phyloP scores from a whole-genome alignment of 2,113 vertebrate genomes.

The Dendropsophus ebraccatus region DNA sequence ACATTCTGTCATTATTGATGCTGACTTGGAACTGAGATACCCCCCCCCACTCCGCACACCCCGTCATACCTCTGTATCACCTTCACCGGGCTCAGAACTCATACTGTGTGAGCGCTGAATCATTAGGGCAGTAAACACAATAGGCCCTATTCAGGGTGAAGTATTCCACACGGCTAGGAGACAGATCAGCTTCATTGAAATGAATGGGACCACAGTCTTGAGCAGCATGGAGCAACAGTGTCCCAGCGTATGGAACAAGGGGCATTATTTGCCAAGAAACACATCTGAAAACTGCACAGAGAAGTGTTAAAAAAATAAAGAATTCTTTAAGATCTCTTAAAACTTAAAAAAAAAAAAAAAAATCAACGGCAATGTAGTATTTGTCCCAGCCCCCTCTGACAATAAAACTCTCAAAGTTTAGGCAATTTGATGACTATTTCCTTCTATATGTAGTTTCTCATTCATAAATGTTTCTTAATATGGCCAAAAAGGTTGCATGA shows the following conservation, averaged over 20 bases:
- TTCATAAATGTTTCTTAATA: background rate
- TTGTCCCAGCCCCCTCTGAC: background rate
- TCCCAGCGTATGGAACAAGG: slow-evolving; percentile 43
- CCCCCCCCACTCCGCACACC: background rate
- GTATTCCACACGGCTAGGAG: slow-evolving; percentile 3
- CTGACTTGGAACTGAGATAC: slow-evolving; percentile 25
- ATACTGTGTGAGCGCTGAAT: slow-evolving; percentile 45
- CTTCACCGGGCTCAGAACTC: slow-evolving; percentile 23
- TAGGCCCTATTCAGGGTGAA: slow-evolving; percentile 46
- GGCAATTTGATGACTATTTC: background rate
- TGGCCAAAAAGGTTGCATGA: too few species aligned
- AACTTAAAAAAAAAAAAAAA: background rate
- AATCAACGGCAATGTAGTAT: background rate
- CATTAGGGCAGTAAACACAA: slow-evolving; percentile 45
- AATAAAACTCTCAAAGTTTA: background rate
- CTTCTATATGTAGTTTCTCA: background rate
- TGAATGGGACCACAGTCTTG: slow-evolving; percentile 40
- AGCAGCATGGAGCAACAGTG: slow-evolving; percentile 32
- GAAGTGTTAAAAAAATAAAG: slow-evolving; percentile 24
- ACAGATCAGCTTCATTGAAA: slow-evolving; percentile 45
- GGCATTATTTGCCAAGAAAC: slow-evolving; percentile 39
- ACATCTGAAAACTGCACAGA: slow-evolving; percentile 25
- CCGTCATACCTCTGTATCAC: slow-evolving; percentile 36
- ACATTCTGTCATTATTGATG: slow-evolving; percentile 2
- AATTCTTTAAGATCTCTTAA: slow-evolving; percentile 24